These are phyloP conservation scores for Parotia lawesii DNA, from an alignment of 2,113 vertebrate species.

Conservation along the genomic window DNA sequence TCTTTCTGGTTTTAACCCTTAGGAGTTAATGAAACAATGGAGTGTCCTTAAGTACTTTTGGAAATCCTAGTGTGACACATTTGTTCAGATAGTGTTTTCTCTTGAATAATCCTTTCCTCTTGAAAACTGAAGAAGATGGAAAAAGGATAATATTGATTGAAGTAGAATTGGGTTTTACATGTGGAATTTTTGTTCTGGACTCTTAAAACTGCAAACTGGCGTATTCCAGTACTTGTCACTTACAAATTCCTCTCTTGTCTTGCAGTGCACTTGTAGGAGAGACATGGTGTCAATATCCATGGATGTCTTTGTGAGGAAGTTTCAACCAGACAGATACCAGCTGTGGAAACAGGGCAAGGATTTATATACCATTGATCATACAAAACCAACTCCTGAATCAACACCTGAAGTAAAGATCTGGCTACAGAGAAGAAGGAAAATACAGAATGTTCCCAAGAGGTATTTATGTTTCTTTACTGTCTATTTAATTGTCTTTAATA, in stretches of 20 bases:
- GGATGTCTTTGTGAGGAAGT: conserved; percentile 93
- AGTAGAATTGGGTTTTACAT: neutral
- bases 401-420: conserved; percentile 89
- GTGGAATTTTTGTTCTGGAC: neutral
- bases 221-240: neutral
- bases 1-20: neutral
- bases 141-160: neutral
- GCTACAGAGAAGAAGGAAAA: conserved; percentile 81
- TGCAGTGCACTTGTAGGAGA: conserved; percentile 91
- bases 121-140: neutral
- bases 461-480: conserved; percentile 47
- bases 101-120: neutral
- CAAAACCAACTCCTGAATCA: conserved; percentile 83
- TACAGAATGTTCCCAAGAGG: conserved; percentile 70
- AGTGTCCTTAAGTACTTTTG: neutral
- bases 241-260: neutral
- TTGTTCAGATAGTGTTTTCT: neutral
- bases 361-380: conserved; percentile 86
- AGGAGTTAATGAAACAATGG: neutral
- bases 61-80: neutral
- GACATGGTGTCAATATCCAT: conserved; percentile 99
- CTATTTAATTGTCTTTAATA: neutral
- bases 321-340: conserved; percentile 93
- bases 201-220: neutral
- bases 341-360: conserved; percentile 95